phyloP scores from a whole-genome alignment of 92 coral and sea anemone genomes.

The Siderastrea siderea region DNA sequence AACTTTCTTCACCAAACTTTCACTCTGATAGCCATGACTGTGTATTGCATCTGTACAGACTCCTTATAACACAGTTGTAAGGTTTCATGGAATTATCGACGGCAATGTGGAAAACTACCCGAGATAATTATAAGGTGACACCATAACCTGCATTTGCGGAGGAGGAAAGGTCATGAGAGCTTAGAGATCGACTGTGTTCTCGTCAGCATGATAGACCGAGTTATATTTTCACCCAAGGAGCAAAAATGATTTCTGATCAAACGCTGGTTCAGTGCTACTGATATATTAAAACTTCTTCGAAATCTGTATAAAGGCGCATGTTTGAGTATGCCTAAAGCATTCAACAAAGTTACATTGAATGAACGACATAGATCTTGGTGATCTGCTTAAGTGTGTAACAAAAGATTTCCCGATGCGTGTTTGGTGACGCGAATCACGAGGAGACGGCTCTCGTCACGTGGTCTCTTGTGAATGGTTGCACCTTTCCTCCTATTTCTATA shows the following conservation, averaged over 20 bases:
- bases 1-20: no score
- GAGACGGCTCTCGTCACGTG: no score
- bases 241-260: slow-evolving; percentile 48
- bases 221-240: slow-evolving; percentile 38
- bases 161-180: neutral
- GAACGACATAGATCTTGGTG: slow-evolving; percentile 32
- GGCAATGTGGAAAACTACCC: slow-evolving; percentile 3
- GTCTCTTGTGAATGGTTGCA: no score
- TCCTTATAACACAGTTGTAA: slow-evolving; percentile 20
- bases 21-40: no score
- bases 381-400: slow-evolving; percentile 1
- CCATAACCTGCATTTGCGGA: neutral
- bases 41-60: no score
- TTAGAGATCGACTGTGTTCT: slow-evolving; percentile 22
- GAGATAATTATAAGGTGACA: no score
- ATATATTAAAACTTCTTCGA: slow-evolving; percentile 42
- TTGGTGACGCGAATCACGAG: no score
- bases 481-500: no score
- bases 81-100: slow-evolving; percentile 41
- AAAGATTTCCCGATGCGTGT: slow-evolving; percentile 50
- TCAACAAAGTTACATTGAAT: slow-evolving; percentile 25
- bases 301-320: slow-evolving; percentile 53
- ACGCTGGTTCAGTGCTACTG: slow-evolving; percentile 20
- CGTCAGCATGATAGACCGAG: slow-evolving; percentile 57
- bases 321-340: slow-evolving; percentile 16